Evolutionary conservation across 2,797 vertebrate genomes (phyloP).

Genomic region (Rallus crepitans): DNA sequence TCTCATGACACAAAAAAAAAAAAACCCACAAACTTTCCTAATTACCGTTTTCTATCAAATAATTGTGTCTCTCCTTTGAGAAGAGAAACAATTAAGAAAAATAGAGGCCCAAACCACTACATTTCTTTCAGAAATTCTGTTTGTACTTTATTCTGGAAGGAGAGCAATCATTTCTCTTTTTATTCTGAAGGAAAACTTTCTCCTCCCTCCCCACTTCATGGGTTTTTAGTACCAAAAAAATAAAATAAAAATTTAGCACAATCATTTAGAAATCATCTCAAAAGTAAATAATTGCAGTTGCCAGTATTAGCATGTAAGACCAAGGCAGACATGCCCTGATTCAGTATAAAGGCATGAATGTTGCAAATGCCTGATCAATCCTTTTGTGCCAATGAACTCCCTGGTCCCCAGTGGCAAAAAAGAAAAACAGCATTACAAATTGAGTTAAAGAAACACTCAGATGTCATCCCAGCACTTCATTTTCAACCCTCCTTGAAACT

Average conservation of each 20-base stretch:
- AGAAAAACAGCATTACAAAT: neutral
- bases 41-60: conserved; percentile 54
- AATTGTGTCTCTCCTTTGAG: conserved; percentile 30
- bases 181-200: conserved; percentile 42
- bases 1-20: conserved; percentile 4
- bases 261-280: conserved; percentile 9
- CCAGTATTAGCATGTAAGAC: neutral
- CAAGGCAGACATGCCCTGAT: neutral
- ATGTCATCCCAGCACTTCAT: neutral
- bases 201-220: neutral
- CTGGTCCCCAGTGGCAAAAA: neutral
- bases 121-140: conserved; percentile 24
- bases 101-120: neutral
- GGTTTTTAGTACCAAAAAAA: neutral
- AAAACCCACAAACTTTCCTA: neutral
- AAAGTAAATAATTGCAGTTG: conserved; percentile 24
- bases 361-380: neutral
- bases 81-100: conserved; percentile 51
- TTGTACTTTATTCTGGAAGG: neutral
- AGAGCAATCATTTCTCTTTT: conserved; percentile 56
- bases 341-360: neutral
- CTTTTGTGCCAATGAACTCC: neutral
- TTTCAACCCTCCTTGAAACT: neutral
- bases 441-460: neutral
- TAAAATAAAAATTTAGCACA: neutral